Evolutionary conservation across 2,888 invertebrate genomes (phyloP).

Genomic region (Harpalus rufipes): DNA sequence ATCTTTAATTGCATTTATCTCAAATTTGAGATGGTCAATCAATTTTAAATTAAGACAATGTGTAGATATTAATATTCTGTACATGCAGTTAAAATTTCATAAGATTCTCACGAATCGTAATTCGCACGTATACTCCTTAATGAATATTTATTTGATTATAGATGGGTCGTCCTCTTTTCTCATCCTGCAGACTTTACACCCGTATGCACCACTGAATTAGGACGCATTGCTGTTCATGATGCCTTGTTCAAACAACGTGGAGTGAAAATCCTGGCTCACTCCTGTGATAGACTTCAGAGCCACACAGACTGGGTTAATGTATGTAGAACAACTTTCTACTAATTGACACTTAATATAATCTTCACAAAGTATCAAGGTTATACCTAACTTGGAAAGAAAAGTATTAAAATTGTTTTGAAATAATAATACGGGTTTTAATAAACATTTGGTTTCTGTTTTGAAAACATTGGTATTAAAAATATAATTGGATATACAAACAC

Average conservation of each 20-base stretch:
- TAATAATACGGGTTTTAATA: background rate
- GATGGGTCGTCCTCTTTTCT: conserved; percentile 93
- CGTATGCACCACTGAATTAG: conserved; percentile 93
- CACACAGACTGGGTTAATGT: conserved; percentile 86
- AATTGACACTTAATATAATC: background rate
- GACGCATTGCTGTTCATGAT: conserved; percentile 84
- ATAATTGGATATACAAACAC: too few species aligned
- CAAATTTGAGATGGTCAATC: too few species aligned
- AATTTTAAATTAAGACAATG: too few species aligned
- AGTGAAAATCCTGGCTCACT: conserved; percentile 88
- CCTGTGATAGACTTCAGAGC: conserved; percentile 86
- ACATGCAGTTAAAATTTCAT: too few species aligned
- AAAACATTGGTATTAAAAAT: background rate
- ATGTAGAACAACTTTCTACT: conserved; percentile 33
- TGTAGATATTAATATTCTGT: too few species aligned
- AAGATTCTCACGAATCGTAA: too few species aligned
- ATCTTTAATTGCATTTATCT: too few species aligned
- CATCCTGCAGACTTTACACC: conserved; percentile 95
- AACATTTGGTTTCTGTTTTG: background rate
- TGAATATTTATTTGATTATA: conserved; percentile 73
- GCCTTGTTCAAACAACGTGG: conserved; percentile 85
- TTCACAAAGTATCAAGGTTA: background rate
- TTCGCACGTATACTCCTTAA: too few species aligned
- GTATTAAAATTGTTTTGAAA: background rate
- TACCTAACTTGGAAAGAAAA: background rate